These are phyloP conservation scores for Cryptus armator DNA, from an alignment of 2,888 invertebrate genomes.

Conservation along the genomic window DNA sequence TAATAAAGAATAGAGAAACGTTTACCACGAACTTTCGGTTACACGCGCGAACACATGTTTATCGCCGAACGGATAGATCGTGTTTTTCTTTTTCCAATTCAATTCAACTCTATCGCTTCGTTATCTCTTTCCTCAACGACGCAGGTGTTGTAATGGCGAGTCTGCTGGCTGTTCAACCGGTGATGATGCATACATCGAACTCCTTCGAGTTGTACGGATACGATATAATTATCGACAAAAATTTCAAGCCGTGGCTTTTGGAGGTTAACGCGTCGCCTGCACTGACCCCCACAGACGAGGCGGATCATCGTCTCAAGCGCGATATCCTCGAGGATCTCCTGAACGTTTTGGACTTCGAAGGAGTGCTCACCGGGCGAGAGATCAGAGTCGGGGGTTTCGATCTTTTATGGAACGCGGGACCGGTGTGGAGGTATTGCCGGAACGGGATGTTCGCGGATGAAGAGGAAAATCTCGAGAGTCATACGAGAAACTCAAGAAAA, in stretches of 20 bases:
- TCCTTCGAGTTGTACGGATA: conserved; percentile 89
- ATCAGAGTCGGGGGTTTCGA: conserved; percentile 88
- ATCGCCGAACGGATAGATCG: not conserved
- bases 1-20: conserved; percentile 14
- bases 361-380: conserved; percentile 86
- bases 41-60: not conserved
- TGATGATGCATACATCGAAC: conserved; percentile 86
- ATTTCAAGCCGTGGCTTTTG: conserved; percentile 87
- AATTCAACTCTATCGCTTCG: not conserved
- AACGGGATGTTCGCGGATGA: conserved; percentile 69
- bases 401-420: conserved; percentile 87
- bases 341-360: conserved; percentile 87
- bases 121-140: not conserved
- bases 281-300: conserved; percentile 86
- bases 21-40: not conserved
- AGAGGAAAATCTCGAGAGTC: conserved; percentile 28
- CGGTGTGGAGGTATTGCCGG: conserved; percentile 81
- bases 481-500: conserved; percentile 68
- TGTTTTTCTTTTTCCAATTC: not conserved
- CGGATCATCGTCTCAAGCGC: conserved; percentile 87
- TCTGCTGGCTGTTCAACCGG: conserved; percentile 86
- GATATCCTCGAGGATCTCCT: conserved; percentile 87
- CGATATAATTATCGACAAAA: conserved; percentile 87
- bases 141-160: conserved; percentile 86
- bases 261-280: conserved; percentile 89